Percentiles rank a stretch among this genome's conserved stretches.
These are phyloP conservation scores for Alloplasta piceator DNA, from an alignment of 2,888 invertebrate species.

Conservation along the genomic window DNA sequence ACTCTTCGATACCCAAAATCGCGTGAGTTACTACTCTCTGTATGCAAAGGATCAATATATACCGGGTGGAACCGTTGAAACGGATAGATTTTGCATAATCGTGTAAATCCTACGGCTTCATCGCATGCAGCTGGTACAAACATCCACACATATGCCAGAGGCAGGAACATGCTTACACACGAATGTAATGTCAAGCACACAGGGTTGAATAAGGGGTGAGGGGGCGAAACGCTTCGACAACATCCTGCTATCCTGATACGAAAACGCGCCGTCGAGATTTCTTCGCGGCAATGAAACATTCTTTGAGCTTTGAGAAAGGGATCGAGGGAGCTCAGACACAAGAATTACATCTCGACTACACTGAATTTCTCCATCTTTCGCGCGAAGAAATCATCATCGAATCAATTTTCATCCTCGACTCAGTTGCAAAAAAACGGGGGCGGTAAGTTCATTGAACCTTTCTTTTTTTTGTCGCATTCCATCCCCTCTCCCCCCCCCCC, in stretches of 20 bases:
- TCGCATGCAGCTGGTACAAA: too few species aligned
- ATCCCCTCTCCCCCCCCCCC: neutral
- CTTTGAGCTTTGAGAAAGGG: conserved; percentile 8
- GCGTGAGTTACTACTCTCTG: too few species aligned
- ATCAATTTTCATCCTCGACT: conserved; percentile 2
- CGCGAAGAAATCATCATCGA: neutral
- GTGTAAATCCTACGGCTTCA: too few species aligned
- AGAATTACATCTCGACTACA: conserved; percentile 7
- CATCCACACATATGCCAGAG: too few species aligned
- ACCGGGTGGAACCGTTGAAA: too few species aligned
- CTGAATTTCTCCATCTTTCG: neutral
- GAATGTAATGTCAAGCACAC: conserved; percentile 7
- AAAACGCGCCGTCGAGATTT: conserved; percentile 65
- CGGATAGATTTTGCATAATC: too few species aligned
- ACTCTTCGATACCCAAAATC: too few species aligned
- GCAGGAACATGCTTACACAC: conserved; percentile 1
- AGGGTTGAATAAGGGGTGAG: neutral
- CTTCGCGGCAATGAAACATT: conserved; percentile 58
- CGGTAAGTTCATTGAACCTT: neutral
- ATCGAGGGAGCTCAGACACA: conserved; percentile 1
- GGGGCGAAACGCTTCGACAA: conserved; percentile 22
- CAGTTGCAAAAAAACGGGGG: conserved; percentile 4
- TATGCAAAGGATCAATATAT: too few species aligned
- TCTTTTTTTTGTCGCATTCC: neutral
- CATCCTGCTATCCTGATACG: conserved; percentile 61